Evolutionary conservation across 2,888 invertebrate genomes (phyloP).

Genomic region (Drosophila lutescens): DNA sequence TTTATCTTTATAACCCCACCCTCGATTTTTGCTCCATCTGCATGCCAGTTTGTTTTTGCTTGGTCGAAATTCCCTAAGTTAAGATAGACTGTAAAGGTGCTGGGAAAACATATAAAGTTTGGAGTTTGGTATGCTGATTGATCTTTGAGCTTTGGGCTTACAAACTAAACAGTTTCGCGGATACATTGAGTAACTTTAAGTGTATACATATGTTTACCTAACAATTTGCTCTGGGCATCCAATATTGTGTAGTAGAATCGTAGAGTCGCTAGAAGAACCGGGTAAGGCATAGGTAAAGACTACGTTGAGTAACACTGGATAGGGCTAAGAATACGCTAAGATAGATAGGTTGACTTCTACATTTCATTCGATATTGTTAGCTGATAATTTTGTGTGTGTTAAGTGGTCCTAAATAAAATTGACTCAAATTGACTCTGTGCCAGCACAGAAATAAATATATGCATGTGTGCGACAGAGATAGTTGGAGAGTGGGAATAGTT

Average conservation of each 20-base stretch:
- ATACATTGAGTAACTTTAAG: conserved; percentile 1
- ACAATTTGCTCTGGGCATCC: conserved; percentile 34
- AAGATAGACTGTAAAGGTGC: conserved; percentile 1
- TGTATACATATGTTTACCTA: conserved; percentile 12
- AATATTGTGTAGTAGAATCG: conserved; percentile 17
- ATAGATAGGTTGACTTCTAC: conserved; percentile 12
- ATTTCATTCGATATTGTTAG: neutral
- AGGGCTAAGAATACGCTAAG: conserved; percentile 34
- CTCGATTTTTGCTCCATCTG: conserved; percentile 7
- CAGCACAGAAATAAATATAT: conserved; percentile 24
- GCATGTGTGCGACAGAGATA: conserved; percentile 13
- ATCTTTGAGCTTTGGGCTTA: conserved; percentile 37
- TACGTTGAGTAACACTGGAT: conserved; percentile 36
- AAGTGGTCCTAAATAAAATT: conserved; percentile 27
- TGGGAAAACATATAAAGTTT: conserved; percentile 6
- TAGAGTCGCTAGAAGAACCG: conserved; percentile 12
- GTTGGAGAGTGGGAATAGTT: neutral
- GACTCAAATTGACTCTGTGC: conserved; percentile 39
- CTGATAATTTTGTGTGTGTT: neutral
- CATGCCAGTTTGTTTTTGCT: conserved; percentile 43
- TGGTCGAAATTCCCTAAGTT: conserved; percentile 38
- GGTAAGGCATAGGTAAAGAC: conserved; percentile 10
- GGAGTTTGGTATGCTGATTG: conserved; percentile 10
- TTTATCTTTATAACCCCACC: neutral
- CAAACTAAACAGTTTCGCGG: conserved; percentile 27